Percentiles rank a stretch among this genome's conserved stretches.
Conservation (phyloP, 1,140 invertebrate species). For the Aporrectodea caliginosa region DNA sequence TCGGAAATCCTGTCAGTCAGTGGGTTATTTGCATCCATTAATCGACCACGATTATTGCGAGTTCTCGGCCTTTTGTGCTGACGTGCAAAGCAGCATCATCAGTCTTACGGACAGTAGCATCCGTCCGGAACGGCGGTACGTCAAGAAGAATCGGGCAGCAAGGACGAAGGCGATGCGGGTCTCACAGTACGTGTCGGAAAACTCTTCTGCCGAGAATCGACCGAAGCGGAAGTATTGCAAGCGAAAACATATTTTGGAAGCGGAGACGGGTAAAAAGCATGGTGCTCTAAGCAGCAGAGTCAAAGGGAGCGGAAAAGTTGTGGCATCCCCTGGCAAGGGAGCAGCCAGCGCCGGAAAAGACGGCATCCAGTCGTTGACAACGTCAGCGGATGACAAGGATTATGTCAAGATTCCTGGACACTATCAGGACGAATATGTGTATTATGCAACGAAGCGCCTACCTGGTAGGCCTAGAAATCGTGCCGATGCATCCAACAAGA, state of each 20-base stretch:
- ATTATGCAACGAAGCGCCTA: constrained; percentile 23
- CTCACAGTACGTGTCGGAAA: background rate
- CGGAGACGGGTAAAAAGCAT: background rate
- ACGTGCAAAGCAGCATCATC: constrained; percentile 34
- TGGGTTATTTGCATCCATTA: constrained; percentile 21
- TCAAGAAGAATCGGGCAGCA: constrained; percentile 22
- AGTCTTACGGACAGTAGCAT: constrained; percentile 25
- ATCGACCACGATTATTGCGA: constrained; percentile 35
- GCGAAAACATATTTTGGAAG: background rate
- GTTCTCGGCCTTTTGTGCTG: constrained; percentile 33
- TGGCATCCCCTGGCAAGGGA: background rate
- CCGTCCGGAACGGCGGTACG: constrained; percentile 22
- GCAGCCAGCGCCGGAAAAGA: background rate
- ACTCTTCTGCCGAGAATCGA: background rate
- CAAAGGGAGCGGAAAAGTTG: background rate
- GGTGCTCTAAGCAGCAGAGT: background rate
- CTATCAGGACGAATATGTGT: constrained; percentile 33
- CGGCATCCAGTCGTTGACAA: background rate
- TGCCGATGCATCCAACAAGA: background rate
- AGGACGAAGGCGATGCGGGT: constrained; percentile 2
- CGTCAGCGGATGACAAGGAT: constrained; percentile 27
- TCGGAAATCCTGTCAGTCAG: background rate
- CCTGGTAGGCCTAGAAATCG: constrained; percentile 9
- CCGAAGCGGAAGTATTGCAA: constrained; percentile 10
- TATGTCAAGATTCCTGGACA: constrained; percentile 33